These are phyloP conservation scores for Drosophila kanekoi DNA, from an alignment of 2,888 invertebrate species.

Conservation along the genomic window DNA sequence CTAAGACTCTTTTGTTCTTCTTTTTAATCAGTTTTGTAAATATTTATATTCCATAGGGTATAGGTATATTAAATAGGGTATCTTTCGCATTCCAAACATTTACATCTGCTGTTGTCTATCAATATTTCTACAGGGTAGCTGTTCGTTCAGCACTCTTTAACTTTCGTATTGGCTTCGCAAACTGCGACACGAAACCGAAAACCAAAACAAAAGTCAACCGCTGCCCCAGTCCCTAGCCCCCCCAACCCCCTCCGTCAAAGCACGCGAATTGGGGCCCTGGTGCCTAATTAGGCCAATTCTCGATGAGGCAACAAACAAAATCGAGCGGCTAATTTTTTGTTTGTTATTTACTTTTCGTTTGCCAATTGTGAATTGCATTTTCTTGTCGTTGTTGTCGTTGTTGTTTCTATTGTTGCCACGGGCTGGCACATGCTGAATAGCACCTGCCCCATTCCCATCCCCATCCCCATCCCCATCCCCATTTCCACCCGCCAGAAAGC, in stretches of 20 bases:
- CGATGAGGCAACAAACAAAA: conserved; percentile 69
- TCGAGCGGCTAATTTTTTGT: conserved; percentile 61
- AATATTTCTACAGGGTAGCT: not conserved
- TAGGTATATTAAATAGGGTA: not conserved
- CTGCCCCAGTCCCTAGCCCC: conserved; percentile 1
- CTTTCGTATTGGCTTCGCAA: conserved; percentile 18
- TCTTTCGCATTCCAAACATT: not conserved
- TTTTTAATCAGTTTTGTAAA: too few species aligned
- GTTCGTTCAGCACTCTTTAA: not conserved
- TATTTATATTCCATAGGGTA: too few species aligned
- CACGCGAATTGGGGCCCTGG: conserved; percentile 10
- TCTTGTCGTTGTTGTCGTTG: conserved; percentile 17
- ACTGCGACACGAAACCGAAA: conserved; percentile 64
- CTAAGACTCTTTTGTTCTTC: too few species aligned
- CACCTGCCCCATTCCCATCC: not conserved
- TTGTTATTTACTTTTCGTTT: conserved; percentile 61
- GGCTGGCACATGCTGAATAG: conserved; percentile 23
- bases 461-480: not conserved
- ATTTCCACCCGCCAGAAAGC: not conserved
- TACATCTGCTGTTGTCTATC: not conserved
- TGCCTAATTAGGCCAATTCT: conserved; percentile 72
- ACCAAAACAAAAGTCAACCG: conserved; percentile 60
- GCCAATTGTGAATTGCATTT: conserved; percentile 54
- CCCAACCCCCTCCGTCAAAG: not conserved
- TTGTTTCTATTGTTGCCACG: conserved; percentile 10